phyloP scores from a whole-genome alignment of 2,113 vertebrate genomes.

The Geothlypis trichas region DNA sequence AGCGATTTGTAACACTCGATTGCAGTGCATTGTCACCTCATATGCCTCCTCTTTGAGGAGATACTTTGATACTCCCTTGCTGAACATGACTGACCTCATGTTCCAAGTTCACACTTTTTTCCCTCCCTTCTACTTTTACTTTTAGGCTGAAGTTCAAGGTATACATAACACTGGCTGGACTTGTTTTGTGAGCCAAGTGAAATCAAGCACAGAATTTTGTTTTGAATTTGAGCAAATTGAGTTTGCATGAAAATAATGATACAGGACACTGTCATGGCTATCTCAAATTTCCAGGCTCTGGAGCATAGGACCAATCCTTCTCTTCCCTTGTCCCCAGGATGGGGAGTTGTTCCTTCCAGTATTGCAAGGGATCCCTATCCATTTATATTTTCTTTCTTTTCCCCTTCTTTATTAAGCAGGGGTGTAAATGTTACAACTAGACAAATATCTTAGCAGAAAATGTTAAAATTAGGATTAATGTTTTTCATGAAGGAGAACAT shows the following conservation, averaged over 20 bases:
- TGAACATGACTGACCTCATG: not conserved
- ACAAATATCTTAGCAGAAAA: not conserved
- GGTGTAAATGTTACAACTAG: not conserved
- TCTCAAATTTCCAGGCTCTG: not conserved
- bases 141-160: not conserved
- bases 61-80: not conserved
- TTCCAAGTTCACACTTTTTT: not conserved
- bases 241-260: not conserved
- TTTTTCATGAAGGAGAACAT: not conserved
- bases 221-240: not conserved
- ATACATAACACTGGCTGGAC: not conserved
- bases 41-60: not conserved
- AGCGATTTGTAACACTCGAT: not conserved
- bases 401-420: not conserved
- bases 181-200: not conserved
- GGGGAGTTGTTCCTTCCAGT: not conserved
- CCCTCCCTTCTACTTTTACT: not conserved
- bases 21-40: not conserved
- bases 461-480: not conserved
- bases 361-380: not conserved
- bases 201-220: not conserved
- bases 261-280: not conserved
- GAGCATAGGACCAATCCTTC: not conserved
- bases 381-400: not conserved
- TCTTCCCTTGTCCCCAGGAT: not conserved